phyloP scores from a whole-genome alignment of 1,140 invertebrate species.

The Calephelis nemesis region DNA sequence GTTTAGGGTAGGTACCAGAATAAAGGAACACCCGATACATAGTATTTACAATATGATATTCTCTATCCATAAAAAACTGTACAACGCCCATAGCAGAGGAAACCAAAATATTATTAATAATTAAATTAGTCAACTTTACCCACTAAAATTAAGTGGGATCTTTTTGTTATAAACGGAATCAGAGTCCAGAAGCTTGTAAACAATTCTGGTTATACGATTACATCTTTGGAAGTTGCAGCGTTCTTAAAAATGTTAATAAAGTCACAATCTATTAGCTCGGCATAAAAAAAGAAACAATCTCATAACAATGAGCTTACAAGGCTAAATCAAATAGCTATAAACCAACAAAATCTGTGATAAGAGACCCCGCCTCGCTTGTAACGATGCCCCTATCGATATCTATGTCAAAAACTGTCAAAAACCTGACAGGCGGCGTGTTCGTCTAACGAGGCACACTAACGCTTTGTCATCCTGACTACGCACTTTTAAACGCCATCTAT shows the following conservation, averaged over 20 bases:
- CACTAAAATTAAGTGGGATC: too few relatives aligned
- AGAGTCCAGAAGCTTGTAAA: not conserved
- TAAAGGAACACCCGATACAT: too few relatives aligned
- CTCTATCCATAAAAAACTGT: too few relatives aligned
- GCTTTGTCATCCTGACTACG: slow-evolving; percentile 58
- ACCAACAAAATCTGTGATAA: slow-evolving; percentile 65
- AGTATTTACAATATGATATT: too few relatives aligned
- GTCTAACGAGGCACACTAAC: slow-evolving; percentile 65
- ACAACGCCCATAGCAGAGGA: not conserved
- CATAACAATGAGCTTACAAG: slow-evolving; percentile 65
- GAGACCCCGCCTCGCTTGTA: slow-evolving; percentile 59
- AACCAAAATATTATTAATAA: not conserved
- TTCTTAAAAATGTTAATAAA: slow-evolving; percentile 6
- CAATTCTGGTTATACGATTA: not conserved
- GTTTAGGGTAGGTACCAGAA: too few relatives aligned
- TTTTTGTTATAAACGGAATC: not conserved
- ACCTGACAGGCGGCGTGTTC: slow-evolving; percentile 69
- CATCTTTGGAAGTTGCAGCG: not conserved
- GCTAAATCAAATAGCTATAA: slow-evolving; percentile 60
- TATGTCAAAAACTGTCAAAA: slow-evolving; percentile 77
- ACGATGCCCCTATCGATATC: slow-evolving; percentile 73
- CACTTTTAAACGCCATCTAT: slow-evolving; percentile 62
- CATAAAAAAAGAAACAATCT: slow-evolving; percentile 47
- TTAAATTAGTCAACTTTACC: too few relatives aligned
- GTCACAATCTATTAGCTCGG: slow-evolving; percentile 18